Percentiles rank a stretch among this genome's conserved stretches.
Evolutionary conservation across 2,113 vertebrate genomes (phyloP).

Genomic region (Gymnocephalus cernua): DNA sequence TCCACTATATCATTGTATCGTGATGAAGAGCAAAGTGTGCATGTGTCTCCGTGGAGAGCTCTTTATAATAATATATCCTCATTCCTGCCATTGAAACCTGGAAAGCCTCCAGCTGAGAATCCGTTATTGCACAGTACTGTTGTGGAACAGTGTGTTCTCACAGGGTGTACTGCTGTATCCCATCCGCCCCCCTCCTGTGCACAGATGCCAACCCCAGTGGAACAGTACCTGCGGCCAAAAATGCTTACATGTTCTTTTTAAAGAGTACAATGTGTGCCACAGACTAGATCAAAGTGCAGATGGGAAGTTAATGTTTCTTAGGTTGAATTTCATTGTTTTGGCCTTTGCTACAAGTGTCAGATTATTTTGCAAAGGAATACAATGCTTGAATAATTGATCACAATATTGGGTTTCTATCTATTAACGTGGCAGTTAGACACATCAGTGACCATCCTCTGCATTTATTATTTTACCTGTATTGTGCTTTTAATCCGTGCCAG

Average conservation of each 20-base stretch:
- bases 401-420: background rate
- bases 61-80: slow-evolving; percentile 67
- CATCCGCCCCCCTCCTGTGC: background rate
- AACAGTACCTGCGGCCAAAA: slow-evolving; percentile 68
- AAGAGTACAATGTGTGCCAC: slow-evolving; percentile 67
- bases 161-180: slow-evolving; percentile 52
- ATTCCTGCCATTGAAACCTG: slow-evolving; percentile 68
- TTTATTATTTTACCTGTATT: background rate
- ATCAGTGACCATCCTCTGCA: background rate
- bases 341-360: background rate
- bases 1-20: slow-evolving; percentile 38
- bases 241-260: slow-evolving; percentile 44
- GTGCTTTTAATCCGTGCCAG: background rate
- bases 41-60: slow-evolving; percentile 47
- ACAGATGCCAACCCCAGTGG: slow-evolving; percentile 62
- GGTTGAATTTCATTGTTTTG: slow-evolving; percentile 36
- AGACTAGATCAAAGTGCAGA: slow-evolving; percentile 17
- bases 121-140: slow-evolving; percentile 47
- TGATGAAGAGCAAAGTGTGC: slow-evolving; percentile 38
- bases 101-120: slow-evolving; percentile 64
- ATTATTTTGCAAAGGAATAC: background rate
- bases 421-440: slow-evolving; percentile 3
- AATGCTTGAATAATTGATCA: background rate
- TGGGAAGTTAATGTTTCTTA: slow-evolving; percentile 12
- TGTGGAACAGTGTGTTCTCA: slow-evolving; percentile 78